Evolutionary conservation across 1,140 invertebrate species (phyloP).

Genomic region (Polypedilum pembai): DNA sequence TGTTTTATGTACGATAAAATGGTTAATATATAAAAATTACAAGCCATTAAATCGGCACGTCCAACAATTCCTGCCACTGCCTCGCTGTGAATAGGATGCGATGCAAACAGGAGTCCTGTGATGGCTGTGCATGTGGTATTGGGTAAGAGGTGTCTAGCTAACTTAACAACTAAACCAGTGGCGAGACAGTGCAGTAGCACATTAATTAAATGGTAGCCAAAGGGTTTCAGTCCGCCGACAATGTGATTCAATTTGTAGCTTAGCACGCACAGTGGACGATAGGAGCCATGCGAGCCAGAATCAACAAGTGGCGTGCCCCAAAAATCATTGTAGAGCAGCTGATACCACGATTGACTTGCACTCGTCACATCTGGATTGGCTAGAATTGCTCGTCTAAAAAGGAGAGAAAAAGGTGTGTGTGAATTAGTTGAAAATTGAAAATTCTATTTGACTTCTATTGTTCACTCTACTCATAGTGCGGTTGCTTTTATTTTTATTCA

Average conservation of each 20-base stretch:
- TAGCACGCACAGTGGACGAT: conserved; percentile 82
- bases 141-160: conserved; percentile 57
- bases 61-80: conserved; percentile 95
- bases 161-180: conserved; percentile 67
- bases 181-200: conserved; percentile 75
- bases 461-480: background rate
- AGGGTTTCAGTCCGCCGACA: conserved; percentile 76
- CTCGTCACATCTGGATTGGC: conserved; percentile 78
- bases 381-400: conserved; percentile 76
- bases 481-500: background rate
- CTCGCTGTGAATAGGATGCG: conserved; percentile 94
- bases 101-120: conserved; percentile 82
- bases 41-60: conserved; percentile 84
- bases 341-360: conserved; percentile 60
- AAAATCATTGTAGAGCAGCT: conserved; percentile 78
- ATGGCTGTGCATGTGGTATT: conserved; percentile 60
- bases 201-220: conserved; percentile 88
- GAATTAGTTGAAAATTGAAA: conserved; percentile 32
- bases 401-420: conserved; percentile 38
- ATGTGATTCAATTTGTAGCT: conserved; percentile 88
- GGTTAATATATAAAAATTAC: conserved; percentile 81
- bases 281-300: conserved; percentile 85
- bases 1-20: conserved; percentile 72
- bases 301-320: conserved; percentile 85
- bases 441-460: background rate